These are phyloP conservation scores for Hoplodrina blanda DNA, from an alignment of 2,888 invertebrate species.

Conservation along the genomic window DNA sequence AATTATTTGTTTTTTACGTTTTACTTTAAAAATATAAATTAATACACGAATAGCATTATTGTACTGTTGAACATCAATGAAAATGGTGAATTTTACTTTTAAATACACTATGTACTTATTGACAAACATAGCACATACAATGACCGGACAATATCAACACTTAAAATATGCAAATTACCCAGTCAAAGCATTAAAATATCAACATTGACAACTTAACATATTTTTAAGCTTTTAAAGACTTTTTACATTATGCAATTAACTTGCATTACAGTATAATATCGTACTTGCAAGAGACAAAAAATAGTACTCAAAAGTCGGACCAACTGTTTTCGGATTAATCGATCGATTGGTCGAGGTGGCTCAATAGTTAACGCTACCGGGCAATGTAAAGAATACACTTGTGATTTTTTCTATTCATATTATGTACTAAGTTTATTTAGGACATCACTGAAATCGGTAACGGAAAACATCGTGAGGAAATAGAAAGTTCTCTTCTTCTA, in stretches of 20 bases:
- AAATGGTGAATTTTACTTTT: neutral
- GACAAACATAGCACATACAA: neutral
- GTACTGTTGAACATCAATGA: constrained; percentile 4
- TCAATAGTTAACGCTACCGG: too few species aligned
- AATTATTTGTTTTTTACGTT: neutral
- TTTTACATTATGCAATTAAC: constrained; percentile 7
- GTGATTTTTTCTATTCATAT: too few species aligned
- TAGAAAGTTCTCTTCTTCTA: too few species aligned
- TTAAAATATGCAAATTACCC: neutral
- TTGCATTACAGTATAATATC: neutral
- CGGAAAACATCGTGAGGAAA: too few species aligned
- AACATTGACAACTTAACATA: constrained; percentile 11
- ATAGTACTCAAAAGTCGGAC: neutral
- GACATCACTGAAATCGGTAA: too few species aligned
- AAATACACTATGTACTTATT: neutral
- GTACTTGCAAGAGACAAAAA: neutral
- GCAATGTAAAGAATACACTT: too few species aligned
- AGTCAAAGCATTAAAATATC: neutral
- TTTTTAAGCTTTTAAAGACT: neutral
- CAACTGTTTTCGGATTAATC: too few species aligned
- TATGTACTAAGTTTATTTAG: too few species aligned
- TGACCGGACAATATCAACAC: neutral
- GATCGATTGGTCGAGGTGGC: too few species aligned
- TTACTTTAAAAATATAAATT: neutral
- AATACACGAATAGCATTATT: neutral